These are phyloP conservation scores for Hippoglossus hippoglossus DNA, from an alignment of 2,797 vertebrate genomes.

Conservation along the genomic window DNA sequence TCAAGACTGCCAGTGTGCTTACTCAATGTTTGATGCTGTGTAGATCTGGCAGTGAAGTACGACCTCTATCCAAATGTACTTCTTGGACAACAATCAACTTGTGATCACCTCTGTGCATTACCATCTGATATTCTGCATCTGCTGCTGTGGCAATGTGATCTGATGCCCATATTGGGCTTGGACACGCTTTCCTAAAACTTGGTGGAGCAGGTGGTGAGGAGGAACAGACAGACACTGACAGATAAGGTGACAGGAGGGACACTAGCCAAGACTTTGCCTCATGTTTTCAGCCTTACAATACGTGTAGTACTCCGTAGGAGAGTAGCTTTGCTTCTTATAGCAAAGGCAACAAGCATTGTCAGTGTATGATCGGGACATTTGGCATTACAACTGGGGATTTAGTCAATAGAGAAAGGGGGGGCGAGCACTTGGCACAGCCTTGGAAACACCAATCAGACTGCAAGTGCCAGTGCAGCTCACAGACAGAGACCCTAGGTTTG, in stretches of 20 bases:
- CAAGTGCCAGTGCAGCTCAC: conserved; percentile 57
- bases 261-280: neutral
- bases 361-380: conserved; percentile 28
- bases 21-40: neutral
- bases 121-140: conserved; percentile 33
- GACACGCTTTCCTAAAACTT: conserved; percentile 13
- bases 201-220: neutral
- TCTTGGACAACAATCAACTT: conserved; percentile 29
- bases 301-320: neutral
- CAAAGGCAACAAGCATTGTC: conserved; percentile 27
- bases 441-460: conserved; percentile 66
- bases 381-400: conserved; percentile 26
- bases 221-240: neutral
- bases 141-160: conserved; percentile 4
- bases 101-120: conserved; percentile 18
- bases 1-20: neutral
- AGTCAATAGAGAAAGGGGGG: conserved; percentile 49
- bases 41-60: conserved; percentile 3
- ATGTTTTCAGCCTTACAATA: neutral
- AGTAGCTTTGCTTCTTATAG: conserved; percentile 3
- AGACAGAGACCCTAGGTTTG: conserved; percentile 50
- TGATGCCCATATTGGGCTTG: neutral
- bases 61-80: conserved; percentile 28
- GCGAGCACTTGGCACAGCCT: conserved; percentile 61
- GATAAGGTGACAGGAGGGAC: neutral